These are phyloP conservation scores for Tetramorium simillimum DNA, from an alignment of 1,140 invertebrate genomes.

Conservation along the genomic window DNA sequence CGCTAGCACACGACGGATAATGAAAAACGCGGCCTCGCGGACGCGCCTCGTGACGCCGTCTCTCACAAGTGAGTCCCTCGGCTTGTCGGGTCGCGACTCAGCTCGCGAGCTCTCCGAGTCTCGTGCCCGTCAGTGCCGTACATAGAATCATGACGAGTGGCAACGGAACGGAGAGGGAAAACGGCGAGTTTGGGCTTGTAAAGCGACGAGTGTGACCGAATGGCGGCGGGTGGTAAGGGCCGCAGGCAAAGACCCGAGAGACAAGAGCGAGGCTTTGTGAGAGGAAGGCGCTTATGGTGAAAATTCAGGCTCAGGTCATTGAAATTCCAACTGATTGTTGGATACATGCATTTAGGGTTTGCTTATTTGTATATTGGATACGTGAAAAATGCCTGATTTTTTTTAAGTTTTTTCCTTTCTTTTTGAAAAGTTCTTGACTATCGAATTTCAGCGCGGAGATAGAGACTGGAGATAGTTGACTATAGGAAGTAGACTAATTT, in stretches of 20 bases:
- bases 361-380: no score
- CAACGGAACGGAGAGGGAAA: constrained; percentile 26
- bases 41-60: constrained; percentile 66
- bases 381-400: neutral
- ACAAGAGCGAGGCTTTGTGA: neutral
- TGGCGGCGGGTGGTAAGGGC: neutral
- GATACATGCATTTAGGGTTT: neutral
- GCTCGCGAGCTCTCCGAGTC: constrained; percentile 10
- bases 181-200: neutral
- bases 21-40: constrained; percentile 44
- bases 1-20: constrained; percentile 22
- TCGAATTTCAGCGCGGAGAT: no score
- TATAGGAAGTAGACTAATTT: no score
- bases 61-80: constrained; percentile 56
- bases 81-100: constrained; percentile 59
- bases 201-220: constrained; percentile 33
- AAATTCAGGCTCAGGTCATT: neutral
- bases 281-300: neutral
- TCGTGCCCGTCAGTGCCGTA: constrained; percentile 65
- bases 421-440: no score
- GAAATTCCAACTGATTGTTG: neutral
- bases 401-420: neutral
- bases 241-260: neutral
- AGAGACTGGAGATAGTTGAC: no score
- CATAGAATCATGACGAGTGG: constrained; percentile 52